phyloP scores from a whole-genome alignment of 2,888 invertebrate species.

The Crossocerus cetratus region DNA sequence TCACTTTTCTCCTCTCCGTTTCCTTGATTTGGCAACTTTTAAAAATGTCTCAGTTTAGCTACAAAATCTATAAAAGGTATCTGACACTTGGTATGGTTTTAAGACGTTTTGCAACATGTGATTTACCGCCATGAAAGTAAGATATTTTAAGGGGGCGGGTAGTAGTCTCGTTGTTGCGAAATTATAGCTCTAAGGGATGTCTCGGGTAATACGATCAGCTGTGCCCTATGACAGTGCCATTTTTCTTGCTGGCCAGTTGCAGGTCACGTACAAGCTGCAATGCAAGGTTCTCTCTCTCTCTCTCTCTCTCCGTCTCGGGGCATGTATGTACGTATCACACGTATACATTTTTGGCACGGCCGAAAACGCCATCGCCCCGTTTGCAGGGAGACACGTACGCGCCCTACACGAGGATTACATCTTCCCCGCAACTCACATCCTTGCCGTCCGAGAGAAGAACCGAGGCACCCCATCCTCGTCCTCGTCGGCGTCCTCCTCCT shows the following conservation, averaged over 20 bases:
- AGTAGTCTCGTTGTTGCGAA: constrained; percentile 18
- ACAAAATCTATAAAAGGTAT: too few species aligned
- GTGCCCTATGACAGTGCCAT: constrained; percentile 58
- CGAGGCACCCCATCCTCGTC: not conserved
- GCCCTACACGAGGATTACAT: constrained; percentile 42
- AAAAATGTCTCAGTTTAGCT: too few species aligned
- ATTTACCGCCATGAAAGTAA: constrained; percentile 15
- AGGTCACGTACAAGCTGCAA: constrained; percentile 65
- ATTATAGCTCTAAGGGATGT: constrained; percentile 47
- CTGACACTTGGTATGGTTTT: too few species aligned
- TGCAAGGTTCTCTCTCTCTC: constrained; percentile 32
- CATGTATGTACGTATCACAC: constrained; percentile 46
- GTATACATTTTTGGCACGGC: constrained; percentile 57
- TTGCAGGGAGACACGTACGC: constrained; percentile 48
- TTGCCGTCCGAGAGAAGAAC: constrained; percentile 23
- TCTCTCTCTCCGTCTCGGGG: not conserved
- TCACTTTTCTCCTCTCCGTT: too few species aligned
- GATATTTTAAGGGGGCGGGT: constrained; percentile 25
- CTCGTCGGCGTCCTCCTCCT: not conserved
- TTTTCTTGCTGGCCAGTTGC: constrained; percentile 63
- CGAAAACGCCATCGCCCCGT: constrained; percentile 31
- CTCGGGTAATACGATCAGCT: constrained; percentile 61
- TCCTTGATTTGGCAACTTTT: too few species aligned
- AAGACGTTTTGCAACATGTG: not conserved
- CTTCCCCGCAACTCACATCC: constrained; percentile 31